Evolutionary conservation across 2,113 vertebrate species (phyloP), one percentile per base, ranked within the genome.

Genomic region (Piprites chloris): DNA sequence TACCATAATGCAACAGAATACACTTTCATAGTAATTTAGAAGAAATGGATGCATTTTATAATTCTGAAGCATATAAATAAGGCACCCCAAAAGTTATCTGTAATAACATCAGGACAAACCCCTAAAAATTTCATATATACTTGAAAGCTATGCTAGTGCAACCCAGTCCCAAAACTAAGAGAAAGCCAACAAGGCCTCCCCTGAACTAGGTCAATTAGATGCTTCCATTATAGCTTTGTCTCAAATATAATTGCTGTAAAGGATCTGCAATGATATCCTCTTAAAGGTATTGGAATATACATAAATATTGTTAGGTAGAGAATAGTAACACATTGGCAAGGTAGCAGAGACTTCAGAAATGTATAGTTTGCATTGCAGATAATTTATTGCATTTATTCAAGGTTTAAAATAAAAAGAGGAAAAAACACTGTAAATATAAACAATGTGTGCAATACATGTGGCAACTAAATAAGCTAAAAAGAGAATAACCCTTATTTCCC

Each of bases 201-300:
- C 11, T 8, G 1, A 22, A 27, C 42, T 23, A 6, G 24, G 39
- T 20, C 47, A 37, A 13, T 2, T 0, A 2, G 41, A 39, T 62
- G 41, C 24, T 67, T 58, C 28, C 22, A 26, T 44, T n/a, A 16
- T 1, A 35, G 62, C 50, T 69, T 61, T 41, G 18, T 37, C 74
- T 49, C 55, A 50, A 42, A 52, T 10, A 5, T 46, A 74, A 32
- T 2, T 59, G 50, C 74, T 80, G 23, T 21, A 75, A 59, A 69
- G 39, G 14, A 53, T 15, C 56, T 69, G 61, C 50, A 67, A 10
- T 27, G 9, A 52, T 52, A 33, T 19, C 47, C 19, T 52, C 37
- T n/a, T 74, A 65, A 53, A 75, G 27, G 32, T n/a, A 65, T 17
- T 10, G 9, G 11, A 27, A 52, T 26, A 19, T 16, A 32, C 13